Evolutionary conservation across 2,888 invertebrate species (phyloP).

Genomic region (Metallyticus violacea): DNA sequence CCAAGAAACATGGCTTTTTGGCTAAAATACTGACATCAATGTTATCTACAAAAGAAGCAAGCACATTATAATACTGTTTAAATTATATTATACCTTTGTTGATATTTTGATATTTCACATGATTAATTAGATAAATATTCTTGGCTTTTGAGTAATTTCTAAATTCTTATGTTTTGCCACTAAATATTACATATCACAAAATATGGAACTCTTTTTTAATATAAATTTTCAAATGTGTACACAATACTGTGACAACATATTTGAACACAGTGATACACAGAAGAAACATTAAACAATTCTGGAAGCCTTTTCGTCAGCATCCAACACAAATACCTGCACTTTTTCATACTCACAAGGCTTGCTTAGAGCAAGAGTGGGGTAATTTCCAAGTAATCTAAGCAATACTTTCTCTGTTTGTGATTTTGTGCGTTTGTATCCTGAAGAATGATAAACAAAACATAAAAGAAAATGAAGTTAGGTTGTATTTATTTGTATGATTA

Average conservation of each 20-base stretch:
- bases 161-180: neutral
- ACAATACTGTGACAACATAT: neutral
- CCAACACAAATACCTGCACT: neutral
- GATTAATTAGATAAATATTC: neutral
- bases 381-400: slow-evolving; percentile 54
- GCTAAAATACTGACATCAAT: too few species aligned
- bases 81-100: too few species aligned
- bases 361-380: slow-evolving; percentile 50
- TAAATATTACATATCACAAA: neutral
- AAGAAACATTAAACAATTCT: neutral
- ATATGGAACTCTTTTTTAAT: neutral
- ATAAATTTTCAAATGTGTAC: neutral
- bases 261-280: neutral
- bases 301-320: neutral
- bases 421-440: slow-evolving; percentile 8
- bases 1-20: too few species aligned
- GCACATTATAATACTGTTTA: too few species aligned
- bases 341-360: slow-evolving; percentile 48
- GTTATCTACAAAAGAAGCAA: too few species aligned
- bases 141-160: too few species aligned
- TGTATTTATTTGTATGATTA: neutral
- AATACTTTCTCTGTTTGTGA: slow-evolving; percentile 4
- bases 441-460: slow-evolving; percentile 9
- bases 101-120: too few species aligned
- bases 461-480: neutral